Conservation (phyloP, 2,888 invertebrate species). For the Drosophila trichaetosa region DNA sequence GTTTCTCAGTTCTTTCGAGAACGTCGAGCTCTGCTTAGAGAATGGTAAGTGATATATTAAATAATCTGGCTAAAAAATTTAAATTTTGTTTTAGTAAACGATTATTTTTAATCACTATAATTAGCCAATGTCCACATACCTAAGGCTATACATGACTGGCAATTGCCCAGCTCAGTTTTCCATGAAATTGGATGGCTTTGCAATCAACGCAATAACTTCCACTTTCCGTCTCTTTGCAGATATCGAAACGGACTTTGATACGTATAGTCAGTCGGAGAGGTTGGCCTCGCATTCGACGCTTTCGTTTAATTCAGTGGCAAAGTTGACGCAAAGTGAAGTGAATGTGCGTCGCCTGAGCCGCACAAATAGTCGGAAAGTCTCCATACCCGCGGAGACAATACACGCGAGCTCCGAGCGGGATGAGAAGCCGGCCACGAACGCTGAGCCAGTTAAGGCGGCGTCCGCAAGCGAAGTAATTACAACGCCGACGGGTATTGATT, state of each 20-base stretch:
- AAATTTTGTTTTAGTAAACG: background rate
- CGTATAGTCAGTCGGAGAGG: slow-evolving; percentile 41
- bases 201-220: background rate
- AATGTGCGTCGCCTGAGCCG: slow-evolving; percentile 67
- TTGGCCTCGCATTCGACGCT: slow-evolving; percentile 49
- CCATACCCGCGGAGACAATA: slow-evolving; percentile 83
- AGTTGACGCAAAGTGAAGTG: slow-evolving; percentile 22
- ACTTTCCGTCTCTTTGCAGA: slow-evolving; percentile 17
- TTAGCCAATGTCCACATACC: background rate
- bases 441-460: background rate
- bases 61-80: background rate
- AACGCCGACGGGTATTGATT: slow-evolving; percentile 5
- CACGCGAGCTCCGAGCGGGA: slow-evolving; percentile 84
- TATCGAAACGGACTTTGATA: slow-evolving; percentile 48
- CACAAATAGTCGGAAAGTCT: slow-evolving; percentile 72
- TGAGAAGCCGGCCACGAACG: slow-evolving; percentile 62
- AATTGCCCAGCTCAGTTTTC: background rate
- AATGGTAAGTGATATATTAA: slow-evolving; percentile 32
- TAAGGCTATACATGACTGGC: background rate
- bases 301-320: slow-evolving; percentile 46
- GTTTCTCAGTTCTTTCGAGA: slow-evolving; percentile 71
- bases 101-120: background rate
- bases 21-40: slow-evolving; percentile 30
- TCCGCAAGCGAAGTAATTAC: background rate
- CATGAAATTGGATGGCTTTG: background rate